Percentiles rank a stretch among this genome's conserved stretches.
phyloP scores from a whole-genome alignment of 2,797 vertebrate genomes.

The Strix occidentalis region DNA sequence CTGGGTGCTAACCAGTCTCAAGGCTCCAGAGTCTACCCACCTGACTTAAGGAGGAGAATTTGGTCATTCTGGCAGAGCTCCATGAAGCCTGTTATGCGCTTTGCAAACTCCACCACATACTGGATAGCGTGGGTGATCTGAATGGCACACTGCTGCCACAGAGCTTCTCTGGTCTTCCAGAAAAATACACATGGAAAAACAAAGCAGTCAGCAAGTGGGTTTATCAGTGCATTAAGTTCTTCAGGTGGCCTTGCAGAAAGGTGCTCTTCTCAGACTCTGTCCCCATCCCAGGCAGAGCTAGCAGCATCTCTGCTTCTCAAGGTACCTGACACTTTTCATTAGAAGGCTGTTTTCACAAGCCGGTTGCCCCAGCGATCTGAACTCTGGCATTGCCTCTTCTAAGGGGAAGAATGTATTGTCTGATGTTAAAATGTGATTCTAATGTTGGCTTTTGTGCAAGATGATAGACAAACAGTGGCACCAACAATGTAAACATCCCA shows the following conservation, averaged over 20 bases:
- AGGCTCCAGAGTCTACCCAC: constrained; percentile 73
- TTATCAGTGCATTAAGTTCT: not conserved
- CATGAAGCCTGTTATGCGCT: constrained; percentile 99
- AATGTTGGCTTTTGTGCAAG: not conserved
- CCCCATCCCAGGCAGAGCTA: not conserved
- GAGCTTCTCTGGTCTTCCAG: constrained; percentile 89
- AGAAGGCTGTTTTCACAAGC: not conserved
- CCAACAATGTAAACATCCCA: not conserved
- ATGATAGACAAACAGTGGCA: not conserved
- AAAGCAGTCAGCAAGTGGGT: not conserved
- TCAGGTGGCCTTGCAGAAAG: not conserved
- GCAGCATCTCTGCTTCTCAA: not conserved
- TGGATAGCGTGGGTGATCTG: constrained; percentile 99
- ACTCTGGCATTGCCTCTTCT: not conserved
- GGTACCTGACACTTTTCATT: not conserved
- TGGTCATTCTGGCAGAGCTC: constrained; percentile 99
- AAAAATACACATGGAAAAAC: not conserved
- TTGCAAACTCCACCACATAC: constrained; percentile 98
- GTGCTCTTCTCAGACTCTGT: not conserved
- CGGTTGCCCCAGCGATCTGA: not conserved
- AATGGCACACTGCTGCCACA: constrained; percentile 99
- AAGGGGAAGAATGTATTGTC: not conserved
- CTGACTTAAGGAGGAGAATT: constrained; percentile 98
- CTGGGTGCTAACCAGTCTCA: not conserved
- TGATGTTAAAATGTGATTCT: not conserved